phyloP scores from a whole-genome alignment of 2,797 vertebrate species.

The Ciconia nigra region DNA sequence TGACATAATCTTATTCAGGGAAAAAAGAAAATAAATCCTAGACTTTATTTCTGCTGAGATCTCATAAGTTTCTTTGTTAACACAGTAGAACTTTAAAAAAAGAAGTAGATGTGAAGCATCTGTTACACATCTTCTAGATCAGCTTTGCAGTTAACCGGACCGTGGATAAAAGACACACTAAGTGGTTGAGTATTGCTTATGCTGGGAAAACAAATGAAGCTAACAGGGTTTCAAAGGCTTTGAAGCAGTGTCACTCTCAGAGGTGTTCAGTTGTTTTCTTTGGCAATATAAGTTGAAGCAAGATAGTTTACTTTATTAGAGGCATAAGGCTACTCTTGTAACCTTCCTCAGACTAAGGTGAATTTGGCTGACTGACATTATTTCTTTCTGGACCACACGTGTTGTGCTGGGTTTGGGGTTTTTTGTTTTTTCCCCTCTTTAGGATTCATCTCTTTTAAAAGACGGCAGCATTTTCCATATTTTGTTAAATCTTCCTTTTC shows the following conservation, averaged over 20 bases:
- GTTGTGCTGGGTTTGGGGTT: not conserved
- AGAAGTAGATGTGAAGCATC: not conserved
- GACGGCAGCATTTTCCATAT: not conserved
- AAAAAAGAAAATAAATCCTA: not conserved
- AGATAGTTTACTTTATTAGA: slow-evolving; percentile 59
- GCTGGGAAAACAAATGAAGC: slow-evolving; percentile 58
- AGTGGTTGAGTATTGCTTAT: slow-evolving; percentile 61
- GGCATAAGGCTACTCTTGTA: slow-evolving; percentile 26
- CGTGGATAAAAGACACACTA: slow-evolving; percentile 39
- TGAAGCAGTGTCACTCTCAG: slow-evolving; percentile 40
- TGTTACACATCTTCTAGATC: slow-evolving; percentile 49
- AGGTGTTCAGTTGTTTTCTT: slow-evolving; percentile 60
- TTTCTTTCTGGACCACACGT: slow-evolving; percentile 36
- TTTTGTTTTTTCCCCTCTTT: not conserved
- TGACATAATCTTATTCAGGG: not conserved
- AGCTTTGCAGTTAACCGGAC: slow-evolving; percentile 45
- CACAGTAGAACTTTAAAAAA: not conserved
- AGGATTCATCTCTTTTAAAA: not conserved
- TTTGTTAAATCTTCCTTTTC: slow-evolving; percentile 45
- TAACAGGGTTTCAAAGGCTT: slow-evolving; percentile 49
- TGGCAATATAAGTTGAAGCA: slow-evolving; percentile 46
- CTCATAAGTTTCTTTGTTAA: not conserved
- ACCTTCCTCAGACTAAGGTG: slow-evolving; percentile 45
- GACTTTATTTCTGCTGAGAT: not conserved
- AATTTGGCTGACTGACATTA: slow-evolving; percentile 48